Evolutionary conservation across 1,140 invertebrate genomes (phyloP).

Genomic region (Drosophila nigromelanica): DNA sequence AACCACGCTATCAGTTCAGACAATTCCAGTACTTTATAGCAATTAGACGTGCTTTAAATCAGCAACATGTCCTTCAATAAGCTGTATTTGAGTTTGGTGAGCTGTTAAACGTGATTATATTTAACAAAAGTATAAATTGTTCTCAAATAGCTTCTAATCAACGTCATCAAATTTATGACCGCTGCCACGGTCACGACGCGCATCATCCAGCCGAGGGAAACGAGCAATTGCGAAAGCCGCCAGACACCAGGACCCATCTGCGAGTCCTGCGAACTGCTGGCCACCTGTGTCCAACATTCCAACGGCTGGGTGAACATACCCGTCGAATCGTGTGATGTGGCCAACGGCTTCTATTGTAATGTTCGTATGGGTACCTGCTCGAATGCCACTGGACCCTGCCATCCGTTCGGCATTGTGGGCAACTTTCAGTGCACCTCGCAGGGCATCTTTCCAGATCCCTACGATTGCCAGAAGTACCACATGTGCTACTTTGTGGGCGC

Average conservation of each 20-base stretch:
- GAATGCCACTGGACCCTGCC: slow-evolving; percentile 77
- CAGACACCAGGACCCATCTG: slow-evolving; percentile 75
- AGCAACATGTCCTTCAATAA: slow-evolving; percentile 50
- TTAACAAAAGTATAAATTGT: not conserved
- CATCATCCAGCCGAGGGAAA: slow-evolving; percentile 65
- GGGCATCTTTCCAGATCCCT: slow-evolving; percentile 84
- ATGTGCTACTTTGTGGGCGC: slow-evolving; percentile 80
- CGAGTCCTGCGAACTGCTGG: slow-evolving; percentile 75
- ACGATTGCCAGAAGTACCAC: slow-evolving; percentile 83
- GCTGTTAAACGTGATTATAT: not conserved
- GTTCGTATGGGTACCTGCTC: slow-evolving; percentile 64
- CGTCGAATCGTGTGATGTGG: slow-evolving; percentile 76
- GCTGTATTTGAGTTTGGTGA: slow-evolving; percentile 48
- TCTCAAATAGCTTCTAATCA: slow-evolving; percentile 45
- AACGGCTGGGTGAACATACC: slow-evolving; percentile 80
- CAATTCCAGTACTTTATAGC: slow-evolving; percentile 36
- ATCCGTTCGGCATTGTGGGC: slow-evolving; percentile 76
- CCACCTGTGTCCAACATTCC: slow-evolving; percentile 76
- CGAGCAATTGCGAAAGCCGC: slow-evolving; percentile 69
- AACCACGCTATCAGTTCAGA: slow-evolving; percentile 52
- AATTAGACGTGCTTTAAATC: slow-evolving; percentile 44
- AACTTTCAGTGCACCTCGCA: slow-evolving; percentile 81
- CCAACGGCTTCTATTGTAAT: slow-evolving; percentile 80
- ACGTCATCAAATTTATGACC: slow-evolving; percentile 17
- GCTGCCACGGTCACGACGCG: slow-evolving; percentile 52